phyloP scores from a whole-genome alignment of 2,888 invertebrate species.

The Agrotis clavis region DNA sequence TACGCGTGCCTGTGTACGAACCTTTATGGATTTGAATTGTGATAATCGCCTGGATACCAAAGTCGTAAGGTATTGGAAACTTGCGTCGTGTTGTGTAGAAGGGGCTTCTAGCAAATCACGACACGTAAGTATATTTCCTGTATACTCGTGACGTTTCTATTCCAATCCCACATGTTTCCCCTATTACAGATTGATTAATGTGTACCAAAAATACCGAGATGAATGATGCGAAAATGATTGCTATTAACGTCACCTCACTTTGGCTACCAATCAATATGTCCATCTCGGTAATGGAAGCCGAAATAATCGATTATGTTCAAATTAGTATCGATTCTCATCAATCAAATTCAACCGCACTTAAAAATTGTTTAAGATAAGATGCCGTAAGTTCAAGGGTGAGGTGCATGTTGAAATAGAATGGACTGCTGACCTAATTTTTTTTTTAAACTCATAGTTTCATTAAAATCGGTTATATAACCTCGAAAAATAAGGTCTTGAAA shows the following conservation, averaged over 20 bases:
- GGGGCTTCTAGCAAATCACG: too few relatives aligned
- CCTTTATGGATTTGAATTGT: too few relatives aligned
- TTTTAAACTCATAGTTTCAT: neutral
- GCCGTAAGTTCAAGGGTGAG: neutral
- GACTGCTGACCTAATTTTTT: slow-evolving; percentile 24
- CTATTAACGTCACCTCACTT: slow-evolving; percentile 48
- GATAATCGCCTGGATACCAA: too few relatives aligned
- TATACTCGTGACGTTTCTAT: neutral
- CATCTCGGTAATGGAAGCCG: slow-evolving; percentile 26
- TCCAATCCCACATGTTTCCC: slow-evolving; percentile 9
- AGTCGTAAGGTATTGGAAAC: too few relatives aligned
- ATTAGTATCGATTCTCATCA: slow-evolving; percentile 37
- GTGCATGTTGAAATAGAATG: slow-evolving; percentile 4
- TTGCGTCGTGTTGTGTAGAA: too few relatives aligned
- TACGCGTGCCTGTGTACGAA: too few relatives aligned
- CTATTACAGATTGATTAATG: slow-evolving; percentile 42
- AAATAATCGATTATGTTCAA: slow-evolving; percentile 32
- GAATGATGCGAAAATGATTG: slow-evolving; percentile 54
- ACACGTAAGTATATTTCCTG: too few relatives aligned
- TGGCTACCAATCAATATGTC: slow-evolving; percentile 48
- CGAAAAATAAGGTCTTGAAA: too few relatives aligned
- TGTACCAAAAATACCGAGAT: slow-evolving; percentile 37
- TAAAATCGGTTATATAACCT: too few relatives aligned
- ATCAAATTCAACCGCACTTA: slow-evolving; percentile 41
- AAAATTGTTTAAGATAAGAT: slow-evolving; percentile 14